Evolutionary conservation across 2,113 vertebrate species (phyloP), one percentile per base, ranked within the genome.

Genomic region (Cebus imitator): DNA sequence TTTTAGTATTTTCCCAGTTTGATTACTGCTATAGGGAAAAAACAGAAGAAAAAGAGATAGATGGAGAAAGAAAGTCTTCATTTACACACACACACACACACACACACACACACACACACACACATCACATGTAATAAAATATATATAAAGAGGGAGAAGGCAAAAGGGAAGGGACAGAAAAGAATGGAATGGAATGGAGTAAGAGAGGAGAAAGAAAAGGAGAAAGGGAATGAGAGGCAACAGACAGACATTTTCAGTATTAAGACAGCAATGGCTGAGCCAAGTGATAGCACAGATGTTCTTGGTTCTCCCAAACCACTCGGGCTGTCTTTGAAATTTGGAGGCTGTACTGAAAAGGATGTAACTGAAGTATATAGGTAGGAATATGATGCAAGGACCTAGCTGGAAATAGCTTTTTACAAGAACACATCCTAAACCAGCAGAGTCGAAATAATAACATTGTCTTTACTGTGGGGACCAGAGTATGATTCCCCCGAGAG

Each of bases 271-370:
- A 83, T 45, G 55, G 70, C 58, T 72, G 8, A 82, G 48, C 8
- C 40, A 94, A 90, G 43, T 66, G 61, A 52, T 25, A 66, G 10
- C n/a, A 64, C 27, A 72, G 20, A 82, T 83, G 18, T 68, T 87
- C 30, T 48, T 78, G 37, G 40, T 86, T 75, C 37, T 37, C 23
- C n/a, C 0, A 40, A 89, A 76, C 55, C 81, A 94, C 7, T 55
- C 20, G 87, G 73, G 57, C 32, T 87, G 30, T 43, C 64, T 93
- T 88, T 57, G 91, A 97, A 93, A 88, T 83, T 79, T 96, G 80
- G 37, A 95, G 32, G 8, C 4, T 90, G 32, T 52, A 89, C 37
- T 94, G 87, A 83, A 76, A 95, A 94, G 37, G 70, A 95, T 81
- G 5, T 83, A 70, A 79, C 64, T 87, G 9, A 95, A 95, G 4